These are phyloP conservation scores for Dendrolimus punctatus DNA, from an alignment of 1,140 invertebrate genomes.

Conservation along the genomic window DNA sequence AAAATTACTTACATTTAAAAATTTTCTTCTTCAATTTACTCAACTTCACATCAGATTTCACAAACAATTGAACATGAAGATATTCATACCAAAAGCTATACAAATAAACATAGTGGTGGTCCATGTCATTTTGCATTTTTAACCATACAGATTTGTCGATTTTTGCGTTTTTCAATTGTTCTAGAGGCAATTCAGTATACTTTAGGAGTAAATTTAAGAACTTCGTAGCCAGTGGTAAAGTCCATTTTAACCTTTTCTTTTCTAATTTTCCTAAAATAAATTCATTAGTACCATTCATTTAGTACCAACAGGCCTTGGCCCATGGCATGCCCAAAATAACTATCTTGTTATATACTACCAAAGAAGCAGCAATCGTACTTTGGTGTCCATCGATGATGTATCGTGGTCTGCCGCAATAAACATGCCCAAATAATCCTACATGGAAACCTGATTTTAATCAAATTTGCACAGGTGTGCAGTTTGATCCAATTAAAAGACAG, in stretches of 20 bases:
- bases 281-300: too few relatives aligned
- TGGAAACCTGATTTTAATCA: too few relatives aligned
- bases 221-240: slow-evolving; percentile 33
- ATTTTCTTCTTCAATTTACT: slow-evolving; percentile 32
- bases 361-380: too few relatives aligned
- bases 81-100: slow-evolving; percentile 36
- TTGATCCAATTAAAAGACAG: too few relatives aligned
- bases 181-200: slow-evolving; percentile 27
- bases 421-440: too few relatives aligned
- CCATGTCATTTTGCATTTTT: slow-evolving; percentile 36
- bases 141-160: slow-evolving; percentile 41
- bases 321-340: too few relatives aligned
- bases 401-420: too few relatives aligned
- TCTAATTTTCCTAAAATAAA: slow-evolving; percentile 29
- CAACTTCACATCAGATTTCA: slow-evolving; percentile 34
- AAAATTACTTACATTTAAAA: slow-evolving; percentile 31
- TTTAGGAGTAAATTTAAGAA: slow-evolving; percentile 36
- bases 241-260: slow-evolving; percentile 38
- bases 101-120: slow-evolving; percentile 32
- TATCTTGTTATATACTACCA: too few relatives aligned
- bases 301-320: too few relatives aligned
- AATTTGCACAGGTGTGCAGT: too few relatives aligned
- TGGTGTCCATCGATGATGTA: too few relatives aligned
- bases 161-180: slow-evolving; percentile 40
- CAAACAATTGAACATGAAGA: slow-evolving; percentile 48